A percentile compares a stretch with the other conserved stretches of the same genome.
phyloP scores from a whole-genome alignment of 1,140 invertebrate genomes.

The Drosophila micromelanica region DNA sequence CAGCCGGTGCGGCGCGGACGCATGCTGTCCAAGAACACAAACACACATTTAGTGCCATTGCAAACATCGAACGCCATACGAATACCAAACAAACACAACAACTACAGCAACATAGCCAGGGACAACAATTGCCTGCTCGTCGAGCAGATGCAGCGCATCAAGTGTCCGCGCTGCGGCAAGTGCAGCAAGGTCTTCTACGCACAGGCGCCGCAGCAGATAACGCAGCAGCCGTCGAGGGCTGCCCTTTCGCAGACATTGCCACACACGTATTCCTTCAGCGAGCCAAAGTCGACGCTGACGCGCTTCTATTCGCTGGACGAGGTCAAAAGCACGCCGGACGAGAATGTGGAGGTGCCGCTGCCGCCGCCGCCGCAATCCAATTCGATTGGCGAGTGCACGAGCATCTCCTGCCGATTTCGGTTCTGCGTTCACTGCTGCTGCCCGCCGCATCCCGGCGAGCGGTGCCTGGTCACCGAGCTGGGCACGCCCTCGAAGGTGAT shows the following conservation, averaged over 20 bases:
- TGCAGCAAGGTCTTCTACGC: conserved; percentile 56
- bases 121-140: conserved; percentile 47
- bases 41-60: conserved; percentile 62
- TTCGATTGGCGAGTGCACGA: conserved; percentile 61
- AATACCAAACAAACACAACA: conserved; percentile 26
- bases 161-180: conserved; percentile 66
- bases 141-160: conserved; percentile 63
- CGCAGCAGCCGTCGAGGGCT: background rate
- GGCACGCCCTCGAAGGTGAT: conserved; percentile 69
- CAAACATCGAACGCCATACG: conserved; percentile 57
- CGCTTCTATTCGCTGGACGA: conserved; percentile 64
- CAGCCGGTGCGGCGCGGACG: conserved; percentile 33
- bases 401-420: conserved; percentile 55
- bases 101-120: conserved; percentile 25
- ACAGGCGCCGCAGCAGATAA: conserved; percentile 18
- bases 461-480: conserved; percentile 66
- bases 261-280: conserved; percentile 12
- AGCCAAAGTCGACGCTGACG: conserved; percentile 15
- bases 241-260: conserved; percentile 59
- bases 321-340: conserved; percentile 23
- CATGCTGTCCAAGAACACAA: conserved; percentile 30
- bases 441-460: conserved; percentile 62
- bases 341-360: background rate
- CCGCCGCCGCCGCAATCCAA: conserved; percentile 10
- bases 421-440: conserved; percentile 62